Evolutionary conservation across 2,888 invertebrate genomes (phyloP), one percentile per base, ranked within the genome.

Genomic region (Aphrophora alni): DNA sequence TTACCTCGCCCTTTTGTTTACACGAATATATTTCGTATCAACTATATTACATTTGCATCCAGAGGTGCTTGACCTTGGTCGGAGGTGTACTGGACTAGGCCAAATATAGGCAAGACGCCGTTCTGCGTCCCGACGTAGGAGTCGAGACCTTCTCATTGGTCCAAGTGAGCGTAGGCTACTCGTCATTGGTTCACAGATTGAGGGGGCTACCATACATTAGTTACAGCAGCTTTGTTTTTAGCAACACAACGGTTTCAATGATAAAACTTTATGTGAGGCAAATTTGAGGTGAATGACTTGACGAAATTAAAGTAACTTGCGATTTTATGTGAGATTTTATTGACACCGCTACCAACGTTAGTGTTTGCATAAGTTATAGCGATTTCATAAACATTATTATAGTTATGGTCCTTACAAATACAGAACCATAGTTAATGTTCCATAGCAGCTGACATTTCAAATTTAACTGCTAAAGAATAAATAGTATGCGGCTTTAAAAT

Each of bases 211-310:
- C 59, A 21, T 44, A 17, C 44, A 44, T 44, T 14, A 12, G 44
- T 44, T n/a, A 59, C 59, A 10, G 59, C 59, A 21, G 59, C 59
- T 59, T 59, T 59, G 59, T 59, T 59, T 59, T 59, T 59, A 59
- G 59, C 59, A 14, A 59, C 21, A 3, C 59, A 59, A 59, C 59
- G 59, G 59, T 44, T 59, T 14, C 59, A 4, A n/a, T 3, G 59
- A 59, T 59, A 14, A 44, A 7, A 59, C 59, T 59, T n/a, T 59
- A 21, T 59, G 59, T 21, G 59, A 59, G 59, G 21, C 21, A 59
- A 59, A 59, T 59, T n/a, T 59, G 21, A 59, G 59, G 59, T 59
- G 59, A 59, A 59, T 59, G 59, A 59, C 59, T 59, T 21, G 59
- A 21, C n/a, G 59, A 21, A 21, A 59, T n/a, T 21, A 59, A 59